Percentiles rank a stretch among this genome's conserved stretches.
Conservation (phyloP, 2,888 invertebrate genomes). For the Mongoloraphidia duomilia region DNA sequence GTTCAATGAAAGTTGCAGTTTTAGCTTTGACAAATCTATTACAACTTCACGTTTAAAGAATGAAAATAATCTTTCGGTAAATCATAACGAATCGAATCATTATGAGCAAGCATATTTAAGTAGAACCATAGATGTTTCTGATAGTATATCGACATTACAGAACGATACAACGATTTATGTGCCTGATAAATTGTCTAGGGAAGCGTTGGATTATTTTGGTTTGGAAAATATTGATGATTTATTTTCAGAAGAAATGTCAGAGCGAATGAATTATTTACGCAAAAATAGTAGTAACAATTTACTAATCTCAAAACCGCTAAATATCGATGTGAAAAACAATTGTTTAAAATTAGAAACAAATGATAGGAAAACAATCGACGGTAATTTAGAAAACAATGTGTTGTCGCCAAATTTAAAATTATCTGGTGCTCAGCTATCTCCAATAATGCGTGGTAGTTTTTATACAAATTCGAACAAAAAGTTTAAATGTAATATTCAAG, state of each 20-base stretch:
- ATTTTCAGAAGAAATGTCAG: constrained; percentile 20
- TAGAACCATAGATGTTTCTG: neutral
- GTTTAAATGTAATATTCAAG: too few relatives aligned
- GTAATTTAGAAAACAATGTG: too few relatives aligned
- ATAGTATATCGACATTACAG: neutral
- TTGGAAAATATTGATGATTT: constrained; percentile 35
- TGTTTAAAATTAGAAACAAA: too few relatives aligned
- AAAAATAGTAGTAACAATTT: too few relatives aligned
- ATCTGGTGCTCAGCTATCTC: neutral
- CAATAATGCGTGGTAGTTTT: too few relatives aligned
- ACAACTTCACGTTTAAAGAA: too few relatives aligned
- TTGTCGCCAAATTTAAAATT: neutral
- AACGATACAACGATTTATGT: neutral
- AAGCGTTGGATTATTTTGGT: constrained; percentile 30
- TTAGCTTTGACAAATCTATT: constrained; percentile 12
- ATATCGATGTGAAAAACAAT: too few relatives aligned
- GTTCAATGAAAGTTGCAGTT: too few relatives aligned
- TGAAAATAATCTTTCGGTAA: neutral
- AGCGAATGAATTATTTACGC: constrained; percentile 2
- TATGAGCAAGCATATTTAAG: constrained; percentile 3
- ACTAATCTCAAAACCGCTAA: too few relatives aligned
- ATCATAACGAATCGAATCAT: neutral
- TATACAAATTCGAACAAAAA: too few relatives aligned
- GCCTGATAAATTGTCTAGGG: constrained; percentile 16
- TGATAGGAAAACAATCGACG: too few relatives aligned